Evolutionary conservation across 2,888 invertebrate genomes (phyloP).

Genomic region (Pyrrhosoma nymphula): DNA sequence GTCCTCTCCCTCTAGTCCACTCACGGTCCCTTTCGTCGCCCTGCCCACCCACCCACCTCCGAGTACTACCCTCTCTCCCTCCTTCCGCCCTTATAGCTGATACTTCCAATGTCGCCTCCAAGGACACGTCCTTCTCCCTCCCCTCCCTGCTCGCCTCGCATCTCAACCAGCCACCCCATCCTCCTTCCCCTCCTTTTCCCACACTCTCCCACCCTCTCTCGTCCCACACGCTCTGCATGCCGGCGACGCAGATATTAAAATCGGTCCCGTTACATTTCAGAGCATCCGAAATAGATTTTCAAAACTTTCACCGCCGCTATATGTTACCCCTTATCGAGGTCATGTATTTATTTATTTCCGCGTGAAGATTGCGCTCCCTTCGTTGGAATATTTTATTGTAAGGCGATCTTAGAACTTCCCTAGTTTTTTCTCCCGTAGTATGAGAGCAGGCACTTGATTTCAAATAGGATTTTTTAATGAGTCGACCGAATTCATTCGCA

Average conservation of each 20-base stretch:
- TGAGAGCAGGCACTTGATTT: too few species aligned
- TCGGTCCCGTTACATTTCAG: conserved; percentile 39
- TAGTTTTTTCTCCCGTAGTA: neutral
- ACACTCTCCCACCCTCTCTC: neutral
- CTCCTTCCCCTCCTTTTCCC: neutral
- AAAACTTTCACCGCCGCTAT: conserved; percentile 25
- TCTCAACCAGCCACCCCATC: neutral
- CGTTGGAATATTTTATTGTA: neutral
- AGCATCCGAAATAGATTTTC: conserved; percentile 26
- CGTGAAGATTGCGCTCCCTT: neutral
- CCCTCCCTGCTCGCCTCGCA: neutral
- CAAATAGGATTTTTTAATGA: neutral
- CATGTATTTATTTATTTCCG: neutral
- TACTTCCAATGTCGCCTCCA: conserved; percentile 49
- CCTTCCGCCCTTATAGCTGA: neutral
- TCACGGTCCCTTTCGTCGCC: neutral
- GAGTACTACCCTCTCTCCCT: neutral
- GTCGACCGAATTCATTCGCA: neutral
- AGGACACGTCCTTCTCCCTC: conserved; percentile 64
- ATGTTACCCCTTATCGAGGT: neutral
- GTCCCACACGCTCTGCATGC: neutral
- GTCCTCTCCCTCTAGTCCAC: neutral
- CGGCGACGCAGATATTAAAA: conserved; percentile 27
- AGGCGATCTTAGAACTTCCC: neutral
- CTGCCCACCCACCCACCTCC: neutral